A percentile compares a stretch with the other conserved stretches of the same genome.
These are phyloP conservation scores for Xestia rhomboidea DNA, from an alignment of 2,888 invertebrate species.

Conservation along the genomic window DNA sequence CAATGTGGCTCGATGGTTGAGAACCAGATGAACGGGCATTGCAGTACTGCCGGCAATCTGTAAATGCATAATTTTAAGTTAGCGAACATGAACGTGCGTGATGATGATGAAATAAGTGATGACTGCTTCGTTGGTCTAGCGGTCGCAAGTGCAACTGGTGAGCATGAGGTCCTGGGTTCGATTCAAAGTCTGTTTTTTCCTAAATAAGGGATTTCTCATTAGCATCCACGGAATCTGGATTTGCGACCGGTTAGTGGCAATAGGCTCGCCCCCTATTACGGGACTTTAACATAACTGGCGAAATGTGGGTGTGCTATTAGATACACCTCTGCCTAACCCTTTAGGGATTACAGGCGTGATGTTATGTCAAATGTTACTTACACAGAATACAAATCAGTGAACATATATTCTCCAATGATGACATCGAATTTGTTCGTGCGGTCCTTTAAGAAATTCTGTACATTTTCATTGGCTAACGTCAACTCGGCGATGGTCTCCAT, in stretches of 20 bases:
- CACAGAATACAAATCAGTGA: slow-evolving; percentile 72
- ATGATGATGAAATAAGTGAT: too few species aligned
- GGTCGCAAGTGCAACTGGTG: too few species aligned
- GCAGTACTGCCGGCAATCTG: slow-evolving; percentile 72
- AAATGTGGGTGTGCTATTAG: too few species aligned
- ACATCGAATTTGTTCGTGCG: slow-evolving; percentile 73
- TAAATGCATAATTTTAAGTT: slow-evolving; percentile 35
- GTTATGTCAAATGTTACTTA: slow-evolving; percentile 60
- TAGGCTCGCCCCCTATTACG: too few species aligned
- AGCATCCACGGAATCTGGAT: too few species aligned
- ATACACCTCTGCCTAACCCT: too few species aligned
- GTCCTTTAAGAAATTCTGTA: slow-evolving; percentile 72
- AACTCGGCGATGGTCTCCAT: slow-evolving; percentile 45
- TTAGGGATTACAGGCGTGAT: not conserved
- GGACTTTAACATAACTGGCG: too few species aligned
- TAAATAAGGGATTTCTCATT: too few species aligned
- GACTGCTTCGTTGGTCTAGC: too few species aligned
- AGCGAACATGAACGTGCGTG: not conserved
- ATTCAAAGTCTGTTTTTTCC: too few species aligned
- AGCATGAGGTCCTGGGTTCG: too few species aligned
- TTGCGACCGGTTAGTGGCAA: too few species aligned
- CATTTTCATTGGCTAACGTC: slow-evolving; percentile 67
- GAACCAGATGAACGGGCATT: slow-evolving; percentile 78
- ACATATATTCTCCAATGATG: slow-evolving; percentile 80
- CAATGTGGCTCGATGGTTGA: slow-evolving; percentile 73